Evolutionary conservation across 2,113 vertebrate species (phyloP), one percentile per base, ranked within the genome.

Genomic region (Dissostichus mawsoni): DNA sequence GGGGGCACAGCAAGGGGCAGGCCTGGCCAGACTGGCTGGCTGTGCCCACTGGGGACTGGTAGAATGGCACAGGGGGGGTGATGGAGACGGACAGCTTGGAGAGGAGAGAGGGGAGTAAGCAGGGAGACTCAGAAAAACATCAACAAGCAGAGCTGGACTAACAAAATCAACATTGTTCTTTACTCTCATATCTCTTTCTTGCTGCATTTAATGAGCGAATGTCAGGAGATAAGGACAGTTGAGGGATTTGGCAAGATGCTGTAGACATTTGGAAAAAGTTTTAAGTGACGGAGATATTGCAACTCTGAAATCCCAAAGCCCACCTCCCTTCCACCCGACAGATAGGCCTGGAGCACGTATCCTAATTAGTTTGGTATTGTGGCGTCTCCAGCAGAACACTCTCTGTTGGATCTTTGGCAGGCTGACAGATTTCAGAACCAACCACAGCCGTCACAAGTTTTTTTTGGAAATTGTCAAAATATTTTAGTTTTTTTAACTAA

Each of bases 21-120:
- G 59, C 76, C 82, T 81, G 90, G 90, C 91, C 92, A 94, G 94
- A 94, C 92, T 91, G 92, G 82, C 91, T 85, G 90, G 59, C 88
- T 92, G 92, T 92, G 90, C 89, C 93, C 91, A 87, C 89, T 83
- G 78, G 91, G 90, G 87, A 87, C 88, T 83, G 90, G 84, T 90
- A 89, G 92, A 93, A 91, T 84, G 87, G 90, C 83, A 90, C 56
- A 33, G 76, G 84, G 81, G 69, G 87, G 88, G 73, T 87, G 76
- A 79, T 10, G 8, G 90, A 89, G 75, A 77, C 82, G 47, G 83
- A 81, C 50, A 67, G 76, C 83, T 85, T 77, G 80, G 74, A 25
- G 76, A 75, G 48, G 51, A 69, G 44, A 72, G 66, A 76, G 33
- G 65, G 81, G 59, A 76, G 74, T 67, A 78, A 88, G 81, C 61